Conservation (phyloP, 2,797 vertebrate species). For the Monodelphis domestica region DNA sequence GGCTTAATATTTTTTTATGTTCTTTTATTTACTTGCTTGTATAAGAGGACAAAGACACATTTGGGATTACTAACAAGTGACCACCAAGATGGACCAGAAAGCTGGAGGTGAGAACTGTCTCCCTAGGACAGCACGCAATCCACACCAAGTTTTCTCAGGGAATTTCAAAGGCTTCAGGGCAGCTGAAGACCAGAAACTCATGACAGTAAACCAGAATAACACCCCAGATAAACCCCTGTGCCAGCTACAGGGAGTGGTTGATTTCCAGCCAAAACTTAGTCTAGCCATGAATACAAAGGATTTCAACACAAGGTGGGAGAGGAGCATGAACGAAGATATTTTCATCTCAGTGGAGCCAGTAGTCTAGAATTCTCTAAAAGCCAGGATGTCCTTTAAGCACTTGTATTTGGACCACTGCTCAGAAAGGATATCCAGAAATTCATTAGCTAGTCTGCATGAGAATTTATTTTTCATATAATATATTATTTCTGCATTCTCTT, state of each 20-base stretch:
- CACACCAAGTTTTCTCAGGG: accelerated
- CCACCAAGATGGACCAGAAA: not conserved
- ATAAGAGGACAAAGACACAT: not conserved
- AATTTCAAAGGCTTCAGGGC: not conserved
- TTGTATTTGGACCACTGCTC: not conserved
- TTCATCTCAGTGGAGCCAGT: not conserved
- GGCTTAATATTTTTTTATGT: not conserved
- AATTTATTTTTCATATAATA: too few relatives aligned
- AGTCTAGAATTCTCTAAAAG: not conserved
- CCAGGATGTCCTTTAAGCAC: constrained; percentile 18
- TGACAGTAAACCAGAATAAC: not conserved
- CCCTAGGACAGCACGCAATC: not conserved
- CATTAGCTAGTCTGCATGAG: too few relatives aligned
- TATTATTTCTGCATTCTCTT: too few relatives aligned
- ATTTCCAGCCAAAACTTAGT: constrained; percentile 8
- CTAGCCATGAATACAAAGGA: constrained; percentile 25
- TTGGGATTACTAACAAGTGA: not conserved
- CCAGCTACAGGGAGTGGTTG: constrained; percentile 58
- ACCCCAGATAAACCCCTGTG: not conserved
- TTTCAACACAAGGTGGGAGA: not conserved
- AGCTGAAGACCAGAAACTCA: not conserved
- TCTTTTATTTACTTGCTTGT: not conserved
- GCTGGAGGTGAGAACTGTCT: not conserved
- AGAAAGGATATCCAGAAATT: not conserved
- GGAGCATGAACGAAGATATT: constrained; percentile 20